Evolutionary conservation across 2,888 invertebrate genomes (phyloP), one percentile per base, ranked within the genome.

Genomic region (Limnephilus marmoratus): DNA sequence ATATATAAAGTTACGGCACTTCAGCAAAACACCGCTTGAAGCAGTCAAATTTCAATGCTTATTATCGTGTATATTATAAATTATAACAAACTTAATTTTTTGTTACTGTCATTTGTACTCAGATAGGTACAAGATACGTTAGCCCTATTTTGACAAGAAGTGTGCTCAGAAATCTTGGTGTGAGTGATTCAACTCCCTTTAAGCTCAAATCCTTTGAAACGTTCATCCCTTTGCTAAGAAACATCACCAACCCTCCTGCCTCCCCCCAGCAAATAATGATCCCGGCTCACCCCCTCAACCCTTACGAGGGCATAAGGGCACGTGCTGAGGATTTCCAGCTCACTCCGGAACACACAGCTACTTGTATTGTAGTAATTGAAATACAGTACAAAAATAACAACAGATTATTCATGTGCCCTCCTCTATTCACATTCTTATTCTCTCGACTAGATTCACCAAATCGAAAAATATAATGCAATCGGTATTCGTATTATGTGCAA

Each of bases 171-270:
- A 53, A 53, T 7, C 7, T 53, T 24, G 18, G 53, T 53, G 45
- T 18, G 85, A 85, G 85, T 41, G n/a, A 45, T 85, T 45, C n/a
- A 41, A 13, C 49, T 49, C 49, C 4, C 3, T 12, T 13, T 15
- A 49, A 13, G 49, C 15, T 4, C 13, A 86, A 86, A 86, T 49
- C 86, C 86, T 86, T 86, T 86, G 86, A 29, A 86, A 86, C 24
- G n/a, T 86, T 41, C 86, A 86, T 86, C 86, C 86, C 49, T 29
- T 49, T 24, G 41, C 86, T 18, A 86, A 49, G 86, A 49, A 86
- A 29, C 29, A 86, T 86, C n/a, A 13, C 86, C n/a, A 85, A n/a
- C 29, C 86, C 49, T 5, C 86, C 12, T 12, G 4, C 24, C 53
- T 18, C 18, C 4, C 53, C 1, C 18, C n/a, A 68, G 24, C 68